These are phyloP conservation scores for Myanophis thanlyinensis DNA, from an alignment of 2,113 vertebrate species.

Conservation along the genomic window DNA sequence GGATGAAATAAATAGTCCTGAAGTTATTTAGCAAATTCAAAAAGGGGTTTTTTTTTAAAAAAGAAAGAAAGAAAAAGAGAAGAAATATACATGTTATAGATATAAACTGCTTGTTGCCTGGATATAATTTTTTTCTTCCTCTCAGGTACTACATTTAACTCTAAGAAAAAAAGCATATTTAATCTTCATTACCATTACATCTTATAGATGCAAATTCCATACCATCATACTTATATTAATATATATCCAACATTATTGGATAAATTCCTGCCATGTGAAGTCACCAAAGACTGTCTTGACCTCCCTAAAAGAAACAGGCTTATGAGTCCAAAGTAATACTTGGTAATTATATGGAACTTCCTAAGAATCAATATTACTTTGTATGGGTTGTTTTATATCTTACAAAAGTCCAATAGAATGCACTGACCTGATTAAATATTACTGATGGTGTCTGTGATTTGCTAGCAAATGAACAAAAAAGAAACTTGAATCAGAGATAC, in stretches of 20 bases:
- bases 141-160: background rate
- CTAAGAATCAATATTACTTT: background rate
- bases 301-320: background rate
- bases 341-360: background rate
- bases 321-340: background rate
- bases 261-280: background rate
- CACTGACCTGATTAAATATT: no score
- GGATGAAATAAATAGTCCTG: conserved; percentile 11
- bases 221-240: background rate
- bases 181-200: background rate
- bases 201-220: background rate
- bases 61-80: background rate
- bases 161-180: background rate
- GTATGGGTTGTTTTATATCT: background rate
- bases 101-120: background rate
- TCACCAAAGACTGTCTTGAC: background rate
- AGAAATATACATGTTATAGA: background rate
- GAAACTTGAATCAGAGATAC: background rate
- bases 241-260: background rate
- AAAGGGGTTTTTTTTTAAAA: background rate
- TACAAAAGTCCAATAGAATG: background rate
- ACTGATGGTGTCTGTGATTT: no score
- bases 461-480: background rate
- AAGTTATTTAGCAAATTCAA: background rate
- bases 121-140: background rate